Base-by-base conservation (phyloP, 2,888 invertebrate species). In the Agonopterix heracliana region DNA sequence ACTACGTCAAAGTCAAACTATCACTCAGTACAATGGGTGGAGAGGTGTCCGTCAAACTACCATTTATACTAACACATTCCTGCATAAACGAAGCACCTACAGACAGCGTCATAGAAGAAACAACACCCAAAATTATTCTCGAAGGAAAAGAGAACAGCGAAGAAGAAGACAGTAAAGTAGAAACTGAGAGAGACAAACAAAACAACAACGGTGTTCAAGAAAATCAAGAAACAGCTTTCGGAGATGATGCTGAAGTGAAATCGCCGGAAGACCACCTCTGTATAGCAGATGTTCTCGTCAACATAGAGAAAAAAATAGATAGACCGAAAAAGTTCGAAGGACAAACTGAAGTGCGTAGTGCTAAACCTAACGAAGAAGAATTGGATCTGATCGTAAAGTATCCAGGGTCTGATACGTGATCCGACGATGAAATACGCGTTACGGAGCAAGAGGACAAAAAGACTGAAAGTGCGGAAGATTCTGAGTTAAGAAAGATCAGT, bases 1-100 rank as follows among this genome's bases (percentile, higher is more conserved):
- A 96, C 74, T 96, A 96, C 71, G 95, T 96, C 7, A 96, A 96
- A 90, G 93, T 96, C 0, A 96, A 96, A 78, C 87, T 96, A 0
- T 89, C 94, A 0, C 90, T 95, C 17, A 95, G 95, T 52, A 92
- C 94, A 2, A 94, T 96, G 90, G 95, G 95, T 0, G 95, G 95
- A 1, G 94, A 94, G 52, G 81, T 96, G 7, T 93, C 94, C 0
- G 79, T 95, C 1, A 96, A 96, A 74, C 77, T 96, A 46, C 96
- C 96, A 0, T 96, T 96, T 72, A 92, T 92, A 0, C 78, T 96
- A 13, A 94, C 94, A 76, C 95, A 95, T 73, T 92, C 92, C 5
- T 91, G 91, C 56, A 89, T 90, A 48, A 92, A 93, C 54, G 89
- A 90, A 59, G 92, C 93, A 35, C 87, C 90, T 5, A 84, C 88